These are phyloP conservation scores for Cheilosia variabilis DNA, from an alignment of 2,888 invertebrate genomes.

Conservation along the genomic window DNA sequence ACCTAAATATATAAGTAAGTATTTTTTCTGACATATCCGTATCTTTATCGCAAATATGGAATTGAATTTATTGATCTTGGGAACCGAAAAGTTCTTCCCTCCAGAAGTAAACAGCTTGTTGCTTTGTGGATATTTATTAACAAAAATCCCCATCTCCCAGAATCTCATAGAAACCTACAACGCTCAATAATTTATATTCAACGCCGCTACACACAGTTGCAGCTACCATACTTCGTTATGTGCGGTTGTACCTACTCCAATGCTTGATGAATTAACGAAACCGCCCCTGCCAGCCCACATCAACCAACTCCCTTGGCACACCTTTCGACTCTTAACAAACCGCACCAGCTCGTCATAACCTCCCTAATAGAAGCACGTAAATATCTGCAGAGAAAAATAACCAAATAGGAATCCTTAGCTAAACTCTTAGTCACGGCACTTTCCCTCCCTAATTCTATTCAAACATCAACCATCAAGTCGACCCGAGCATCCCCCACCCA, in stretches of 20 bases:
- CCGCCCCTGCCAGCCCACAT: neutral
- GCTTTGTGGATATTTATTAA: too few species aligned
- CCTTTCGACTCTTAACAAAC: neutral
- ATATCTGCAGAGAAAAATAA: conserved; percentile 6
- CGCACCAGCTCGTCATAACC: conserved; percentile 3
- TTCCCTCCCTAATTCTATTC: neutral
- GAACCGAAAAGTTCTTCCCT: too few species aligned
- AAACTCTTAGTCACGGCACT: conserved; percentile 2
- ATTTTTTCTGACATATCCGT: too few species aligned
- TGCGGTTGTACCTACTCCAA: neutral
- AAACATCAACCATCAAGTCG: conserved; percentile 14
- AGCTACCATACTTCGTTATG: neutral
- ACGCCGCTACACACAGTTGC: too few species aligned
- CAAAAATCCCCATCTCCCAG: too few species aligned
- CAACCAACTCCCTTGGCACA: neutral
- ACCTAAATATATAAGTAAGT: too few species aligned
- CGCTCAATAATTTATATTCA: too few species aligned
- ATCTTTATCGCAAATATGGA: too few species aligned
- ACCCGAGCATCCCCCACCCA: conserved; percentile 7
- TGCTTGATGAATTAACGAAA: neutral
- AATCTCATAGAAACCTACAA: too few species aligned
- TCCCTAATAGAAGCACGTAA: conserved; percentile 8
- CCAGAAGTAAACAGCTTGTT: too few species aligned
- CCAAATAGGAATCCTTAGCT: neutral
- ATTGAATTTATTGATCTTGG: too few species aligned